These are phyloP conservation scores for Pollenia griseotomentosa DNA, from an alignment of 2,888 invertebrate species.

Conservation along the genomic window DNA sequence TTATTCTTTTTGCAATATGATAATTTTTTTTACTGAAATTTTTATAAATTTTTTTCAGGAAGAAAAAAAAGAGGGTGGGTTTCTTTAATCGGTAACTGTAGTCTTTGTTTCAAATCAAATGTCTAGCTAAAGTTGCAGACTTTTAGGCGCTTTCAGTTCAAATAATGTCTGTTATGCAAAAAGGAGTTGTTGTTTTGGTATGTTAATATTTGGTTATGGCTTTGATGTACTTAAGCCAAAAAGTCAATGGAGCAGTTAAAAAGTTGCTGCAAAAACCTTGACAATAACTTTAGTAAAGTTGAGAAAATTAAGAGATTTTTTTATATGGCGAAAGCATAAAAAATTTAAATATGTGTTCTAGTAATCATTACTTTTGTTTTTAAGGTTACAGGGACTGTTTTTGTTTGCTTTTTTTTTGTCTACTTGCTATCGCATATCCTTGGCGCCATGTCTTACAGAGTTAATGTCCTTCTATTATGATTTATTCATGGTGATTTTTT, in stretches of 20 bases:
- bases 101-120: conserved; percentile 37
- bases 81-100: not conserved
- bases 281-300: conserved; percentile 55
- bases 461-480: conserved; percentile 64
- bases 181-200: conserved; percentile 26
- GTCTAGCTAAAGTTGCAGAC: conserved; percentile 57
- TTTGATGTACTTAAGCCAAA: conserved; percentile 57
- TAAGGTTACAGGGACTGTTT: conserved; percentile 61
- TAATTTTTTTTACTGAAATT: not conserved
- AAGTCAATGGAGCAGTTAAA: conserved; percentile 62
- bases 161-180: conserved; percentile 8
- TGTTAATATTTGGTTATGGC: not conserved
- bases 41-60: not conserved
- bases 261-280: conserved; percentile 65
- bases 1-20: conserved; percentile 41
- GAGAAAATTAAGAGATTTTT: conserved; percentile 9
- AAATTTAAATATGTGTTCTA: not conserved
- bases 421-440: conserved; percentile 36
- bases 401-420: conserved; percentile 11
- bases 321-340: not conserved
- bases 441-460: conserved; percentile 63
- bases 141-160: conserved; percentile 52
- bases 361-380: conserved; percentile 58
- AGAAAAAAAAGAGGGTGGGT: conserved; percentile 17
- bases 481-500: conserved; percentile 36